A percentile compares a stretch with the other conserved stretches of the same genome.
phyloP scores from a whole-genome alignment of 2,888 invertebrate genomes.

The Lithophane socia region DNA sequence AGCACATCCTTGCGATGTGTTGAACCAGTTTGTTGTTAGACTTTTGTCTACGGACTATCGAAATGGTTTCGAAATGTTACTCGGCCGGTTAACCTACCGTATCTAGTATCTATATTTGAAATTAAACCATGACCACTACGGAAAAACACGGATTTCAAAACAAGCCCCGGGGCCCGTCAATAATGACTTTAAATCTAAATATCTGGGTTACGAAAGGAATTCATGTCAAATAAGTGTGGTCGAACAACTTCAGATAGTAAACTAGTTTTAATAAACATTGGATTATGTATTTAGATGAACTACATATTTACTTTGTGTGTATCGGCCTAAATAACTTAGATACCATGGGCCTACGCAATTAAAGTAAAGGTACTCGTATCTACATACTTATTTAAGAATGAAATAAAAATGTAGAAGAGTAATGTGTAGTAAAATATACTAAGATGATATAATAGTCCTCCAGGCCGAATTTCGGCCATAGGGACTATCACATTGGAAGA shows the following conservation, averaged over 20 bases:
- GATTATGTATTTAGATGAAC: constrained; percentile 62
- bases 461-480: too few species aligned
- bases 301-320: constrained; percentile 45
- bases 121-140: background rate
- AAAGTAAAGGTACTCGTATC: background rate
- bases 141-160: constrained; percentile 20
- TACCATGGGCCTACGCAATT: constrained; percentile 21
- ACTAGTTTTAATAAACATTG: constrained; percentile 56
- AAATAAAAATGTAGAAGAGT: background rate
- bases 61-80: background rate
- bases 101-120: background rate
- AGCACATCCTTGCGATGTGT: background rate
- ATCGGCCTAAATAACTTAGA: constrained; percentile 45
- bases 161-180: constrained; percentile 11
- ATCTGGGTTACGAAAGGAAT: constrained; percentile 61
- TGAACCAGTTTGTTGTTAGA: background rate
- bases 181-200: constrained; percentile 21
- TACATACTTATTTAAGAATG: background rate
- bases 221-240: constrained; percentile 49
- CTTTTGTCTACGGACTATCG: background rate
- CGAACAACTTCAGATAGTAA: constrained; percentile 43
- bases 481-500: too few species aligned
- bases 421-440: background rate
- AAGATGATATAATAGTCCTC: background rate
- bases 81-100: too few species aligned